Conservation (phyloP, 2,797 vertebrate genomes). For the Allenopithecus nigroviridis region DNA sequence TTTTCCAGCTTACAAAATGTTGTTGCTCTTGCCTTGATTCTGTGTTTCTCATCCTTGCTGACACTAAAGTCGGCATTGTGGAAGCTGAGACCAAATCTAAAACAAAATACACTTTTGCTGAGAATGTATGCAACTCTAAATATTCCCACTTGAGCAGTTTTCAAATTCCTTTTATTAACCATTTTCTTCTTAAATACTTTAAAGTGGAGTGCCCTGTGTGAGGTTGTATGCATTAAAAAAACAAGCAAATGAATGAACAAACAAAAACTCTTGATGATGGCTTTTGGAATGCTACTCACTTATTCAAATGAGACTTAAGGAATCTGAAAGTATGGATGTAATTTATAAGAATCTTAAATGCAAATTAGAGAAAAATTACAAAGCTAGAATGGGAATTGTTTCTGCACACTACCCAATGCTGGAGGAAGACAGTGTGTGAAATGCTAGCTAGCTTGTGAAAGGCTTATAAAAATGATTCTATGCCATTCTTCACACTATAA, state of each 20-base stretch:
- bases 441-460: background rate
- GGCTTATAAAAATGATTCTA: background rate
- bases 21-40: background rate
- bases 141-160: background rate
- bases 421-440: background rate
- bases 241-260: background rate
- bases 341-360: background rate
- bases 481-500: background rate
- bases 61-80: background rate
- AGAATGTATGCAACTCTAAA: background rate
- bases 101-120: background rate
- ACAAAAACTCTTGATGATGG: background rate
- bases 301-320: background rate
- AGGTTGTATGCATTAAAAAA: background rate
- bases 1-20: background rate
- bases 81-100: background rate
- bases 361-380: background rate
- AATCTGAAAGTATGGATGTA: background rate
- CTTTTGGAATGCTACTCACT: background rate
- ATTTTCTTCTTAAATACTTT: background rate
- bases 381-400: background rate
- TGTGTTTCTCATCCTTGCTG: background rate
- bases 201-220: background rate
- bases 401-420: background rate
- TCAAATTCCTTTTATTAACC: background rate